Base-by-base conservation (phyloP, 2,113 vertebrate genomes). In the Climacteris rufus region DNA sequence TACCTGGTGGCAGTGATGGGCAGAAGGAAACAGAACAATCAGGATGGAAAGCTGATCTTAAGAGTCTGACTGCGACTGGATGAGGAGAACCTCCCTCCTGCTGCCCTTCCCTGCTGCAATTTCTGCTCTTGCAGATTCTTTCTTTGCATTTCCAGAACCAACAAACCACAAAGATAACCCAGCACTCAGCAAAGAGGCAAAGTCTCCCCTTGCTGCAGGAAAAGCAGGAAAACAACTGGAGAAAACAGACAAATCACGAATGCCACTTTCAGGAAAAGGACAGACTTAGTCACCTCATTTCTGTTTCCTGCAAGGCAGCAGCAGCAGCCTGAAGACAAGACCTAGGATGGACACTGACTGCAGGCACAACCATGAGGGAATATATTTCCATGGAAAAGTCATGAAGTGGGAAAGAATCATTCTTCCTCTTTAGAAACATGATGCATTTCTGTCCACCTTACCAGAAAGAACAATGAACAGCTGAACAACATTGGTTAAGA, bases 61-160 rank as follows among this genome's bases (percentile, higher is more conserved):
- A 8, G 5, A 47, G 5, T 16, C 53, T 49, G 68, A 70, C 18
- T 13, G 0, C 0, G 0, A 8, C 20, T 47, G 9, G 15, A 59
- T 8, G 8, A 45, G 23, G 7, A 60, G 5, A 18, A 39, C 12
- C 27, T 69, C 37, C 53, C 50, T 59, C 47, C 2, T 15, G 59
- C 60, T 87, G 42, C 53, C 75, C 24, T 12, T 69, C 42, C 42
- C 69, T 57, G 61, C 39, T 33, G 30, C 13, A 21, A 70, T 52
- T 83, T 54, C 44, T 86, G 6, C 39, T 70, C 45, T 63, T 76
- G 11, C 25, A 49, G 33, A 65, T 24, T 69, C 40, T 47, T 64
- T 50, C 72, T 79, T 35, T 40, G 20, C 20, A 33, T 19, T 74
- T 77, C 75, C 71, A 80, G 66, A 72, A 50, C 27, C 33, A 69